A percentile compares a stretch with the other conserved stretches of the same genome.
Conservation (phyloP, 2,113 vertebrate species). For the Macheiramphus alcinus region DNA sequence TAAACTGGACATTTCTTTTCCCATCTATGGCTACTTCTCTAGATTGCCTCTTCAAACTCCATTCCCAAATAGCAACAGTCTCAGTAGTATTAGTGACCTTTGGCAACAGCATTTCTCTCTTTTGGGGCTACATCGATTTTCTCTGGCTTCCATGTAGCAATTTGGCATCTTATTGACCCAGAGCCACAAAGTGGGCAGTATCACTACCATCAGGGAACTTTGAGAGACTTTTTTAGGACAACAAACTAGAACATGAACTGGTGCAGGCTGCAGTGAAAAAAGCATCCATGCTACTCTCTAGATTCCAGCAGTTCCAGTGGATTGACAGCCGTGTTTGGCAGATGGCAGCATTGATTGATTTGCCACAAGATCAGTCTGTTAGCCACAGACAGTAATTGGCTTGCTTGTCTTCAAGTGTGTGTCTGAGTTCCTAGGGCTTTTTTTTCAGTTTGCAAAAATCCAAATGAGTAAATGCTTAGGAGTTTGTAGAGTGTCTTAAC, state of each 20-base stretch:
- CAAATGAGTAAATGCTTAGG: not conserved
- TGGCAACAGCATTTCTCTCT: not conserved
- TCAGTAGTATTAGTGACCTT: not conserved
- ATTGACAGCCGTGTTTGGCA: fast-evolving
- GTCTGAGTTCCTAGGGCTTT: not conserved
- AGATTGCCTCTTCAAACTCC: not conserved
- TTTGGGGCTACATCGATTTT: not conserved
- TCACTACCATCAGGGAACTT: not conserved
- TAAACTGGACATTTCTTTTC: not conserved
- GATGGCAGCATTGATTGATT: not conserved
- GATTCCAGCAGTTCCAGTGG: not conserved
- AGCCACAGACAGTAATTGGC: not conserved
- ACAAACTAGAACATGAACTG: not conserved
- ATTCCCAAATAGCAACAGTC: constrained; percentile 22
- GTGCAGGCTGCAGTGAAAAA: not conserved
- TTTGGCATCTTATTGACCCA: constrained; percentile 12
- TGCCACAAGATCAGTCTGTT: not conserved
- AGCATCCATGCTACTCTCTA: not conserved
- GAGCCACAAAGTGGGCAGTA: not conserved
- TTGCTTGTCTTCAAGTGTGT: not conserved
- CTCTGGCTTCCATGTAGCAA: not conserved
- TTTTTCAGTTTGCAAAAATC: not conserved
- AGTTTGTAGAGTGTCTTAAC: not conserved
- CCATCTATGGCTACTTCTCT: not conserved
- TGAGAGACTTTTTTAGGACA: constrained; percentile 25